These are phyloP conservation scores for Brevipalpus yothersi DNA, from an alignment of 1,140 invertebrate genomes.

Conservation along the genomic window DNA sequence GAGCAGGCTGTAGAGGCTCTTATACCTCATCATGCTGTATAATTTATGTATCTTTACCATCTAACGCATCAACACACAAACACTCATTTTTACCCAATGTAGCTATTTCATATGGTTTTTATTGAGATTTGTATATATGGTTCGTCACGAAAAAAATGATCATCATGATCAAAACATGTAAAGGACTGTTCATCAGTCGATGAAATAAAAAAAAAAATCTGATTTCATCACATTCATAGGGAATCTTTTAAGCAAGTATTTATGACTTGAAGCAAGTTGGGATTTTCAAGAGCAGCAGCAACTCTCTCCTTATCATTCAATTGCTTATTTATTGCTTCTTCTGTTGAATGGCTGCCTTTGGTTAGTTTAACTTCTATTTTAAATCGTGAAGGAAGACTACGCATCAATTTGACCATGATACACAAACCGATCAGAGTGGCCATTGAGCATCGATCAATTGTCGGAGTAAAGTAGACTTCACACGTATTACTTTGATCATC, in stretches of 20 bases:
- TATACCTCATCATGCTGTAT: too few relatives aligned
- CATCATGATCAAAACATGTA: too few relatives aligned
- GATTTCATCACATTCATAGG: neutral
- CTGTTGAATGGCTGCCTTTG: slow-evolving; percentile 73
- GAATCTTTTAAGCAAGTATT: slow-evolving; percentile 47
- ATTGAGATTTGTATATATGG: too few relatives aligned
- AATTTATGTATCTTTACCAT: too few relatives aligned
- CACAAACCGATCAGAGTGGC: slow-evolving; percentile 79
- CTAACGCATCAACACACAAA: too few relatives aligned
- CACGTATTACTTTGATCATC: slow-evolving; percentile 32
- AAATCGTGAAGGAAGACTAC: slow-evolving; percentile 46
- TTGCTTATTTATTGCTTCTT: slow-evolving; percentile 85
- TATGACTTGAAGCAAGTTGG: slow-evolving; percentile 66
- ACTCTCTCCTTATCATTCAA: slow-evolving; percentile 92
- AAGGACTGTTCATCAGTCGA: too few relatives aligned
- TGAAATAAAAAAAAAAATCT: too few relatives aligned
- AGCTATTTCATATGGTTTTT: too few relatives aligned
- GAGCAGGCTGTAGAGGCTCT: too few relatives aligned
- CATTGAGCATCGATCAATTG: slow-evolving; percentile 98
- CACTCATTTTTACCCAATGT: too few relatives aligned
- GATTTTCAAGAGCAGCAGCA: slow-evolving; percentile 84
- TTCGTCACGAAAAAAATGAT: too few relatives aligned
- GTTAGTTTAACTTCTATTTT: slow-evolving; percentile 53
- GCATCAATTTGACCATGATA: slow-evolving; percentile 60
- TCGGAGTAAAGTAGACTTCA: slow-evolving; percentile 70